Conservation (phyloP, 2,797 vertebrate species). For the Melanotaenia parkinsoni region DNA sequence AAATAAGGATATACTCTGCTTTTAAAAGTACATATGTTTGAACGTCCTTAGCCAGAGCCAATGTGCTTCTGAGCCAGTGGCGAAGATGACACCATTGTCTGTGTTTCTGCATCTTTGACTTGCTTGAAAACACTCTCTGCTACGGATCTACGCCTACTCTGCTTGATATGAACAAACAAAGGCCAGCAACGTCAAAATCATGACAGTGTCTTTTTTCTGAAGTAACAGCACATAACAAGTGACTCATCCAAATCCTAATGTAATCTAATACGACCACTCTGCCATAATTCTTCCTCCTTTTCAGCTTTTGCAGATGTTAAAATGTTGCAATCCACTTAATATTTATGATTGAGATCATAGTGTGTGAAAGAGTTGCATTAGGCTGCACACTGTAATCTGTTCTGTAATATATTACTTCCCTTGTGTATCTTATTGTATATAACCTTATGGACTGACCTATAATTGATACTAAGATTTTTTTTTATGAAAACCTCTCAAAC, state of each 20-base stretch:
- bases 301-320: background rate
- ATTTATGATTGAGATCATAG: background rate
- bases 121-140: too few relatives aligned
- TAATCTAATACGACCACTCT: background rate
- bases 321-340: background rate
- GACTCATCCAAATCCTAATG: background rate
- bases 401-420: too few relatives aligned
- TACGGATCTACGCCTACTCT: background rate
- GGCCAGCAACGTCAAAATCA: background rate
- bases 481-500: conserved; percentile 13
- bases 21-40: too few relatives aligned
- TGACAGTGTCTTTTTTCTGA: background rate
- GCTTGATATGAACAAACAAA: background rate
- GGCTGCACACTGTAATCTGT: background rate
- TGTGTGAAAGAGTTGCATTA: background rate
- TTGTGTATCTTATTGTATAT: too few relatives aligned
- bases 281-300: background rate
- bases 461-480: too few relatives aligned
- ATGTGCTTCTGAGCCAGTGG: too few relatives aligned
- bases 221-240: background rate
- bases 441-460: too few relatives aligned
- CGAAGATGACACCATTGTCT: too few relatives aligned
- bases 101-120: too few relatives aligned
- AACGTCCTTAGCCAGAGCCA: too few relatives aligned
- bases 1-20: too few relatives aligned